These are phyloP conservation scores for Sylvia borin DNA, from an alignment of 2,797 vertebrate species.

Conservation along the genomic window DNA sequence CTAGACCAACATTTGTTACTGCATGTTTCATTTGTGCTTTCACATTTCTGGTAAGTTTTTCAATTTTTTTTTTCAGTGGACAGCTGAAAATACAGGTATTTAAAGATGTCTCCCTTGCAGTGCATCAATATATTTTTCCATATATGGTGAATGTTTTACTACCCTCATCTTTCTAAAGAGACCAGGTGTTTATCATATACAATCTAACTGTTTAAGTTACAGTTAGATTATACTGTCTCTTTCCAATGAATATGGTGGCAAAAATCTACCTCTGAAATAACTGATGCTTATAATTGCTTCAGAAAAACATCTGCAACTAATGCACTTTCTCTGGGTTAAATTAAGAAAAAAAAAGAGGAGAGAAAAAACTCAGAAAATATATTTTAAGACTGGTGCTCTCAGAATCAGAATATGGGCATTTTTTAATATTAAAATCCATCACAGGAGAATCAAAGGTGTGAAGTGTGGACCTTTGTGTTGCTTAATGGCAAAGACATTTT, in stretches of 20 bases:
- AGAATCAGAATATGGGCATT: neutral
- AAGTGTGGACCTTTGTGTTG: neutral
- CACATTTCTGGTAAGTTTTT: neutral
- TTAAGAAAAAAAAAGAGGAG: neutral
- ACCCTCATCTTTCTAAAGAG: neutral
- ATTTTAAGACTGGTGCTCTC: neutral
- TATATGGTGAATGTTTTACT: neutral
- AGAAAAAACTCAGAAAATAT: fast-evolving
- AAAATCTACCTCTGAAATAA: neutral
- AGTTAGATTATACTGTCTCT: neutral
- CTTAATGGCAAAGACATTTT: neutral
- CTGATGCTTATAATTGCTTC: neutral
- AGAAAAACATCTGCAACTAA: neutral
- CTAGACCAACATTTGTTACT: neutral
- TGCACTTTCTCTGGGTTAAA: neutral
- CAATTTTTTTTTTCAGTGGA: neutral
- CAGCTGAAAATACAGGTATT: neutral
- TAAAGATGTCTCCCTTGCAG: neutral
- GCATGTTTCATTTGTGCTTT: neutral
- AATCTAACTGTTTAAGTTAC: too few relatives aligned
- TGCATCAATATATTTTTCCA: neutral
- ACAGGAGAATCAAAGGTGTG: neutral
- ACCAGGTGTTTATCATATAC: neutral
- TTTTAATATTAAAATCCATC: neutral
- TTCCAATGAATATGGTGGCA: neutral